phyloP scores from a whole-genome alignment of 2,797 vertebrate species.

The Odontamblyopus lacepedii region DNA sequence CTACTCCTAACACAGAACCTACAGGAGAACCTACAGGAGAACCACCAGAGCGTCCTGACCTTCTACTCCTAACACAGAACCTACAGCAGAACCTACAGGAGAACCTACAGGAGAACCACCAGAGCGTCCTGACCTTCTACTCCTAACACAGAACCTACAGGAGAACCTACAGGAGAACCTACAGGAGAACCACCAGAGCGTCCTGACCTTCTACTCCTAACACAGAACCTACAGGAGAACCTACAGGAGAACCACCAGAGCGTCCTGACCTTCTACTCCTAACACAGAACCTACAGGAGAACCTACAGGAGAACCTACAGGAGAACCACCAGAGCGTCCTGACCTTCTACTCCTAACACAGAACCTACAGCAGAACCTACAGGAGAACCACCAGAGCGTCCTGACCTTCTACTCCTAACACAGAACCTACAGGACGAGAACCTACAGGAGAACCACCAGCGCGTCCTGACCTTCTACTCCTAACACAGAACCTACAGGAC shows the following conservation, averaged over 20 bases:
- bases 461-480: no score
- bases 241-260: no score
- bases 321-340: conserved; percentile 95
- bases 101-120: background rate
- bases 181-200: no score
- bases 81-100: no score
- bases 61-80: background rate
- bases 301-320: no score
- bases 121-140: background rate
- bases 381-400: conserved; percentile 93
- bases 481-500: background rate
- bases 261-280: no score
- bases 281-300: no score
- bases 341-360: conserved; percentile 93
- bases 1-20: conserved; percentile 84
- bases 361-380: conserved; percentile 2
- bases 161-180: no score
- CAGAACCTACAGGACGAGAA: background rate
- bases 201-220: no score
- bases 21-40: background rate
- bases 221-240: no score
- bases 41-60: no score
- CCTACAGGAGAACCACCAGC: no score
- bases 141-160: background rate
- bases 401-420: conserved; percentile 91